Conservation (phyloP, 2,888 invertebrate species). For the Nomada fabriciana region DNA sequence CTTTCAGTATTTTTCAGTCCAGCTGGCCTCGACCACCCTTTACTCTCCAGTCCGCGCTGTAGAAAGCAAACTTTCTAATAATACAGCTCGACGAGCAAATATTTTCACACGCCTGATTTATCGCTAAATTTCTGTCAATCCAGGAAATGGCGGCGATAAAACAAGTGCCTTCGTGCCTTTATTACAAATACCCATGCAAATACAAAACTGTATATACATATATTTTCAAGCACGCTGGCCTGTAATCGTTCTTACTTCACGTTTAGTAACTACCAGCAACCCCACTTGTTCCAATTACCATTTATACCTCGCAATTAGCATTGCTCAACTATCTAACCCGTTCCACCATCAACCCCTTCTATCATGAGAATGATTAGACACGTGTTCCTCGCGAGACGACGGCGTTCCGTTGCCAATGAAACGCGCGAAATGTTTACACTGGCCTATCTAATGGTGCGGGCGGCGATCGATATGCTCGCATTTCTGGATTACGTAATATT, state of each 20-base stretch:
- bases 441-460: constrained; percentile 44
- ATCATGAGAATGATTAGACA: constrained; percentile 6
- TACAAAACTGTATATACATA: too few species aligned
- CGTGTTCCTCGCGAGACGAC: constrained; percentile 4
- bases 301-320: background rate
- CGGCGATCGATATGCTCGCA: constrained; percentile 55
- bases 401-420: constrained; percentile 37
- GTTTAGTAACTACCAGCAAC: background rate
- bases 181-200: too few species aligned
- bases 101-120: constrained; percentile 13
- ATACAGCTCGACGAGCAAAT: constrained; percentile 10
- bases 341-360: background rate
- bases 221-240: background rate
- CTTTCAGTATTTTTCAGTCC: constrained; percentile 33
- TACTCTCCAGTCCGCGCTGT: background rate
- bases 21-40: background rate
- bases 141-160: background rate
- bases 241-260: constrained; percentile 8
- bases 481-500: constrained; percentile 59
- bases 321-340: background rate
- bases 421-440: constrained; percentile 57
- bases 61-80: constrained; percentile 3
- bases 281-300: background rate
- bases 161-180: background rate
- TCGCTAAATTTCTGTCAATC: background rate